A percentile compares a stretch with the other conserved stretches of the same genome.
These are phyloP conservation scores for Thalassaphorura encarpata DNA, from an alignment of 1,140 invertebrate species.

Conservation along the genomic window DNA sequence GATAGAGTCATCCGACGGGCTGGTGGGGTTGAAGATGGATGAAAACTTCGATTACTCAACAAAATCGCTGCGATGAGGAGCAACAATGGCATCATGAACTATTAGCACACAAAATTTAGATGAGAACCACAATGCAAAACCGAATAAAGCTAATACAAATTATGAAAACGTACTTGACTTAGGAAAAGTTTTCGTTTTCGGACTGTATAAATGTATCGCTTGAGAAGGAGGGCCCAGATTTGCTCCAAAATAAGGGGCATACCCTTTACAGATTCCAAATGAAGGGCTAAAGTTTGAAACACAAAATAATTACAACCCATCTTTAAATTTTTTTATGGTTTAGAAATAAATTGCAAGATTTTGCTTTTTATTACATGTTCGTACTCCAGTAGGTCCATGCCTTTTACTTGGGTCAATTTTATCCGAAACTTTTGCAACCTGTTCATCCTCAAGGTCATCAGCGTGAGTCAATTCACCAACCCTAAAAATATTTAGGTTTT, in stretches of 20 bases:
- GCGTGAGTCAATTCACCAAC: conserved; percentile 8
- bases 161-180: conserved; percentile 23
- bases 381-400: not conserved
- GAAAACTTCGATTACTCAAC: conserved; percentile 15
- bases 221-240: conserved; percentile 20
- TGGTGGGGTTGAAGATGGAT: not conserved
- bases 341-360: not conserved
- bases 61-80: conserved; percentile 20
- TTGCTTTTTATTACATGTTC: not conserved
- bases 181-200: conserved; percentile 21
- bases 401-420: not conserved
- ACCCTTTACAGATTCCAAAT: conserved; percentile 4
- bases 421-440: not conserved
- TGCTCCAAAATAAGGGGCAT: conserved; percentile 18
- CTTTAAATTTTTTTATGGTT: not conserved
- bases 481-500: not conserved
- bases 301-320: too few relatives aligned
- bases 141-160: too few relatives aligned
- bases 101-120: too few relatives aligned
- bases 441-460: not conserved
- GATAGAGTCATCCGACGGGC: conserved; percentile 13
- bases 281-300: not conserved
- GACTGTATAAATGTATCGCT: conserved; percentile 23
- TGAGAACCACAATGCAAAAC: too few relatives aligned
- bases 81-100: conserved; percentile 23